These are phyloP conservation scores for Trachelipus rathkii DNA, from an alignment of 1,140 invertebrate species.

Conservation along the genomic window DNA sequence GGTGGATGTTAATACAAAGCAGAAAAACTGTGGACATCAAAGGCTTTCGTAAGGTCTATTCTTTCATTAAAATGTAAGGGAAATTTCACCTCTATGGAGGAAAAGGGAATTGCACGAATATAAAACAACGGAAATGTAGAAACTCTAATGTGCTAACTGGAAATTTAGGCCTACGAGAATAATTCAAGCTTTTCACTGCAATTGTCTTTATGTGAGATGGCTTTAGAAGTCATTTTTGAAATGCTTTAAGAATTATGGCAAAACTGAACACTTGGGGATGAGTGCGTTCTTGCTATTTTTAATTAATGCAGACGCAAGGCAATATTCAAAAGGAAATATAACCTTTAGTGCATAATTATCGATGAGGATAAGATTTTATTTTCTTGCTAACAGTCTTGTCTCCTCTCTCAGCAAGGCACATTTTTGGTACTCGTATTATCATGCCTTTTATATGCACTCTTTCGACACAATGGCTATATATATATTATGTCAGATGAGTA, in stretches of 20 bases:
- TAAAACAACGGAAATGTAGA: slow-evolving; percentile 35
- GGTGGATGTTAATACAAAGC: slow-evolving; percentile 28
- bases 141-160: slow-evolving; percentile 29
- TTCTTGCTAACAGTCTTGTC: too few relatives aligned
- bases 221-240: background rate
- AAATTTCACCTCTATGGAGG: background rate
- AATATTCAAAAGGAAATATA: too few relatives aligned
- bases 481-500: too few relatives aligned
- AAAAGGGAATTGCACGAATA: slow-evolving; percentile 28
- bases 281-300: background rate
- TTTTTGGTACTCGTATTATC: too few relatives aligned
- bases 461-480: too few relatives aligned
- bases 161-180: slow-evolving; percentile 20
- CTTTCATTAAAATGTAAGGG: background rate
- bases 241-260: background rate
- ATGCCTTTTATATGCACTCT: too few relatives aligned
- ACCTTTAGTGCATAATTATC: too few relatives aligned
- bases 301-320: background rate
- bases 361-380: too few relatives aligned
- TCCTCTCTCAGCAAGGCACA: too few relatives aligned
- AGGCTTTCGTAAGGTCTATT: background rate
- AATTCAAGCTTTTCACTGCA: background rate
- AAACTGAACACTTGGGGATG: background rate
- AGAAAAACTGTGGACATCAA: background rate
- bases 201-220: background rate